Base-by-base conservation (phyloP, 2,888 invertebrate species). In the Thecocarcelia acutangulata region DNA sequence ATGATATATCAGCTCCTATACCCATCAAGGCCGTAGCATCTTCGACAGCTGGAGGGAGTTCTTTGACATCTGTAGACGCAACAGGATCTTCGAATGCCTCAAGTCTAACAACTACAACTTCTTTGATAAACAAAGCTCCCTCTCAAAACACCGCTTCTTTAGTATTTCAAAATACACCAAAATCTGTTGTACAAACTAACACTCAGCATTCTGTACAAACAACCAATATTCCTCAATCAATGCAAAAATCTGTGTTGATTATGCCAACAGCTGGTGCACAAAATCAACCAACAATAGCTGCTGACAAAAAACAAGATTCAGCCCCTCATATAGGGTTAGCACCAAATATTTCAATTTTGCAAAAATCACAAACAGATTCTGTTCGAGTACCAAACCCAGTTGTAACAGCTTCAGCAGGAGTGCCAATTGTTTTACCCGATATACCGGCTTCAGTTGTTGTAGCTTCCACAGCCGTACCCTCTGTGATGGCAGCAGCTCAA, bases 371-470 rank as follows among this genome's bases (percentile, higher is more conserved):
- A 58, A 46, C 61, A 11, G 72, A 4, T 13, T 44, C 63, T 15
- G 21, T 17, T 54, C 76, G 76, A n/a, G 0, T 48, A 11, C 4
- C 48, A 48, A 82, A 64, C n/a, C 19, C 61, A 6, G 73, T 77
- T 5, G 63, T 83, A 4, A 33, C 56, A n/a, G 64, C 37, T 40
- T 76, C 80, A n/a, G 63, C 84, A 11, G 86, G 87, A 8, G 88
- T 89, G 15, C 88, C 89, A 13, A 87, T 88, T 66, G 83, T 86
- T 33, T 74, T 89, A 48, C 89, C 89, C 5, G 88, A 89, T 21
- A 89, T 89, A 42, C 89, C 88, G 13, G 88, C 86, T 11, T 88
- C 87, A 0, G 87, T 89, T 46, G 88, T 88, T 24, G 86, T 87
- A 19, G 87, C 87, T 3, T 84, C 86, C 9, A 85, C 84, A 46